phyloP scores from a whole-genome alignment of 2,888 invertebrate genomes.

The Onchidella celtica region DNA sequence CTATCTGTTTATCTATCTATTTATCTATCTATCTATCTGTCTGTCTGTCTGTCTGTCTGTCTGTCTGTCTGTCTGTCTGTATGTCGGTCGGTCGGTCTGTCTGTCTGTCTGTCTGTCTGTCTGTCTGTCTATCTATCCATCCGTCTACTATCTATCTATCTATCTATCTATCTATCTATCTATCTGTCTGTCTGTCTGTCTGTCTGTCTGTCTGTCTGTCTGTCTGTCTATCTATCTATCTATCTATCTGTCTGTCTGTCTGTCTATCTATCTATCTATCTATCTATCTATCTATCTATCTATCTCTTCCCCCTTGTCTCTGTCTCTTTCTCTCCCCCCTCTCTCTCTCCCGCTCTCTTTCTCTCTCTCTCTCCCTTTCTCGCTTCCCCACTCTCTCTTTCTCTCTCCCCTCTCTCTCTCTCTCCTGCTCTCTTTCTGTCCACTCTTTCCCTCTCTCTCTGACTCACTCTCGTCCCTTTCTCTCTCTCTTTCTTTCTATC shows the following conservation, averaged over 20 bases:
- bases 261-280: not conserved
- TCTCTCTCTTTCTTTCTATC: not conserved
- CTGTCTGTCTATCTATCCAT: not conserved
- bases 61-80: slow-evolving; percentile 5
- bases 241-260: not conserved
- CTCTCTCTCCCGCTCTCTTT: not conserved
- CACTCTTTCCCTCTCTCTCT: slow-evolving; percentile 3
- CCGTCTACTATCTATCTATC: not conserved
- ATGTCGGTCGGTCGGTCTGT: not conserved
- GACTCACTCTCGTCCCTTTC: not conserved
- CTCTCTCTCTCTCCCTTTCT: not conserved
- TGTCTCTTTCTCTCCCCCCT: not conserved
- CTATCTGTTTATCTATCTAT: not conserved
- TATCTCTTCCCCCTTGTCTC: not conserved
- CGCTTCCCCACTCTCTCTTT: not conserved
- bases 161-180: not conserved
- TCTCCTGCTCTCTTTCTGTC: not conserved
- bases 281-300: not conserved
- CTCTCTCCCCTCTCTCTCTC: not conserved
- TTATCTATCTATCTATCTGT: slow-evolving; percentile 1
- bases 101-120: not conserved
- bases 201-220: slow-evolving; percentile 16
- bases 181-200: not conserved
- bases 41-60: not conserved
- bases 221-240: slow-evolving; percentile 3